Evolutionary conservation across 2,888 invertebrate species (phyloP), one percentile per base, ranked within the genome.

Genomic region (Apoda limacodes): DNA sequence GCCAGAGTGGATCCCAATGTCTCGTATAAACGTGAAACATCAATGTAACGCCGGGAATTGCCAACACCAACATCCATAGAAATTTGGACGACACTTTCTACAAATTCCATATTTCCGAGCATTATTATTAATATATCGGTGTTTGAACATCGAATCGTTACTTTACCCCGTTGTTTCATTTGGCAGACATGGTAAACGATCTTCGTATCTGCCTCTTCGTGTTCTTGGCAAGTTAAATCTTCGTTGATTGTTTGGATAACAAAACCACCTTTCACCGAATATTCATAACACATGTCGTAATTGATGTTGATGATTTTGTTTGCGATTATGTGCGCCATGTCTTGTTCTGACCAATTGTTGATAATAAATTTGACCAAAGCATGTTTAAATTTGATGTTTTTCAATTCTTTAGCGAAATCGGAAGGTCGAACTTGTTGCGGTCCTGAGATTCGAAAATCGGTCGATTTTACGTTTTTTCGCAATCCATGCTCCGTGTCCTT

Each of bases 101-200:
- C 11, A 11, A 30, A 15, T 14, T 3, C 31, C 30, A 45, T 34
- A 37, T 46, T 42, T 1, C 32, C 48, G 5, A 52, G 31, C 35
- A 50, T 37, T 22, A 52, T 48, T 3, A 45, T 30, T 20, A 40
- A 20, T 27, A 53, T 43, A 41, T 52, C 52, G 10, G 48, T 40
- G 26, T 51, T 50, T 11, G 39, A 39, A 31, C 22, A 23, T 35
- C 42, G 20, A 9, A 45, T 39, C 2, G 31, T 24, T 26, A 44
- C 28, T 6, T 30, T 31, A 17, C 31, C 23, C 19, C 30, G 23
- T 12, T 28, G 3, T 23, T 41, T 21, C n/a, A 30, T n/a, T 29
- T 39, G 35, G 21, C 44, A 44, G 25, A 21, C 37, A 36, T 22
- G 32, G 26, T 22, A 46, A 2, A 28, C 36, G 12, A 38, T 45